A percentile compares a stretch with the other conserved stretches of the same genome.
phyloP scores from a whole-genome alignment of 2,888 invertebrate genomes.

The Urechis unicinctus region DNA sequence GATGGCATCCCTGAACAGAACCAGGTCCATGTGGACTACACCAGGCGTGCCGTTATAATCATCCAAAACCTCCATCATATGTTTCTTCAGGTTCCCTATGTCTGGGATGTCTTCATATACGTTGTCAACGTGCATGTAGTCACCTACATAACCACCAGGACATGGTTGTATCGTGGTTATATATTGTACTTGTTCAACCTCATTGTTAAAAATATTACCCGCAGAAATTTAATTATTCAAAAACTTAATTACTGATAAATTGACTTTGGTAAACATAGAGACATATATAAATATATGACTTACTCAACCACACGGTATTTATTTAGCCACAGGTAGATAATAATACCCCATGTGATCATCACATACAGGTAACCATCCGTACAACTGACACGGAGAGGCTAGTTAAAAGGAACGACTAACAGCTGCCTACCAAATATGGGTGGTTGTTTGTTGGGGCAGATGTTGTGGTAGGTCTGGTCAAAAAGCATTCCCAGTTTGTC shows the following conservation, averaged over 20 bases:
- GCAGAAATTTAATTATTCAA: no score
- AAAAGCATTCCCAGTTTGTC: constrained; percentile 73
- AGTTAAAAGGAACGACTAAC: background rate
- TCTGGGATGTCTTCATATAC: constrained; percentile 76
- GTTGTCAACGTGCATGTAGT: constrained; percentile 71
- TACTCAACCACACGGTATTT: no score
- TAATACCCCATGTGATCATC: no score
- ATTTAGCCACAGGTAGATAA: no score
- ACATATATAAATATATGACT: no score
- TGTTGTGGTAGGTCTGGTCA: constrained; percentile 70
- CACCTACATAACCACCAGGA: constrained; percentile 58
- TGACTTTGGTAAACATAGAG: no score
- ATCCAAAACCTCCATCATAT: constrained; percentile 60
- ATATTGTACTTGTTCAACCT: no score
- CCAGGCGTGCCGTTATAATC: constrained; percentile 77
- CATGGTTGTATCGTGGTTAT: no score
- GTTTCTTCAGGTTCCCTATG: constrained; percentile 48
- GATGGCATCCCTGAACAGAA: constrained; percentile 79
- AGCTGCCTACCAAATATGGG: constrained; percentile 56
- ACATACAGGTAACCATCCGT: no score
- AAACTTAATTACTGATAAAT: no score
- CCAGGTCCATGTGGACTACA: constrained; percentile 71
- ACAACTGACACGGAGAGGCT: no score
- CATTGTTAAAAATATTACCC: no score
- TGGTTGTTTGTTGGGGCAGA: constrained; percentile 66